phyloP scores from a whole-genome alignment of 1,140 invertebrate species.

The Adoxophyes honmai region DNA sequence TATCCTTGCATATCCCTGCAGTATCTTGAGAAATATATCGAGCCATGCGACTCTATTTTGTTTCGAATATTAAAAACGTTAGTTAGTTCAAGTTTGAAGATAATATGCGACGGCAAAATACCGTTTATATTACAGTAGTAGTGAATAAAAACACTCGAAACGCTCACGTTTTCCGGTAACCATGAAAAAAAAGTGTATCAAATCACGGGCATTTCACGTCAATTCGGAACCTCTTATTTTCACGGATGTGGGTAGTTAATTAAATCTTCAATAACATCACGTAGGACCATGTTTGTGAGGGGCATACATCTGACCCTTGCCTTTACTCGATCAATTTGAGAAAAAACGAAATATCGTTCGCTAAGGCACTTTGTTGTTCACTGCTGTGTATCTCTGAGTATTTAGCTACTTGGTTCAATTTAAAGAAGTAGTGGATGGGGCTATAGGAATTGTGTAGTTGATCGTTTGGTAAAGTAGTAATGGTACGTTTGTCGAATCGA shows the following conservation, averaged over 20 bases:
- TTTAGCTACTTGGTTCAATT: background rate
- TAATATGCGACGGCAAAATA: too few relatives aligned
- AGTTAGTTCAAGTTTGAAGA: too few relatives aligned
- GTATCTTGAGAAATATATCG: too few relatives aligned
- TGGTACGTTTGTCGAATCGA: slow-evolving; percentile 22
- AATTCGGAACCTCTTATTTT: slow-evolving; percentile 1
- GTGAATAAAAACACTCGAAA: too few relatives aligned
- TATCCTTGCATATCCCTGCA: too few relatives aligned
- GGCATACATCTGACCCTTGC: slow-evolving; percentile 27
- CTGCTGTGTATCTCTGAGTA: background rate
- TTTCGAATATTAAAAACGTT: too few relatives aligned
- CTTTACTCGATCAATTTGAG: background rate
- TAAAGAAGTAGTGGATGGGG: slow-evolving; percentile 7
- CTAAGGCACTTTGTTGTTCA: background rate
- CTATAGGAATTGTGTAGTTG: slow-evolving; percentile 19
- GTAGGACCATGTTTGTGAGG: slow-evolving; percentile 32
- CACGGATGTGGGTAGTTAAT: slow-evolving; percentile 34
- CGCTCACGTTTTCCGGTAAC: too few relatives aligned
- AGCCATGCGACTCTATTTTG: too few relatives aligned
- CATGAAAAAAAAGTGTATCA: background rate
- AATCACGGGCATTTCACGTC: background rate
- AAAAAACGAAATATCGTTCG: background rate
- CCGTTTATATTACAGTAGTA: too few relatives aligned
- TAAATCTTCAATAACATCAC: slow-evolving; percentile 56
- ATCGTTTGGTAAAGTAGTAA: background rate